A percentile compares a stretch with the other conserved stretches of the same genome.
Conservation (phyloP, 2,113 vertebrate species). For the Notarius lentiginosus region DNA sequence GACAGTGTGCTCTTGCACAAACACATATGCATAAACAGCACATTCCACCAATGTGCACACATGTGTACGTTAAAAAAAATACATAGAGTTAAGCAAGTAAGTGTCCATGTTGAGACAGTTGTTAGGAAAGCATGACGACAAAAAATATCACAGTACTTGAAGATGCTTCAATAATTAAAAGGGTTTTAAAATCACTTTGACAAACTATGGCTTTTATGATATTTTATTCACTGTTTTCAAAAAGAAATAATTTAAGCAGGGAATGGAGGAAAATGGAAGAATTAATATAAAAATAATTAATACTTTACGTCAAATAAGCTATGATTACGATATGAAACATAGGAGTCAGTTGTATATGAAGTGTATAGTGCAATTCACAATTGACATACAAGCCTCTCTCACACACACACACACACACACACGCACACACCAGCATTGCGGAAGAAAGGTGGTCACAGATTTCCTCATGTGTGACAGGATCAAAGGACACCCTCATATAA, state of each 20-base stretch:
- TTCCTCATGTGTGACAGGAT: constrained; percentile 45
- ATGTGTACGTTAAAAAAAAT: background rate
- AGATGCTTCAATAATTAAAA: background rate
- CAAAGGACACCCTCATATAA: constrained; percentile 36
- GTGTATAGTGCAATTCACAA: background rate
- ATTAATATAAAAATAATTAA: background rate
- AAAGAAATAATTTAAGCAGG: background rate
- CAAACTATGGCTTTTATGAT: background rate
- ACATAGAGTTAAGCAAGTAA: background rate
- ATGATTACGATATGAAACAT: background rate
- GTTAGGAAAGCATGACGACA: background rate
- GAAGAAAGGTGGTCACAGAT: constrained; percentile 24
- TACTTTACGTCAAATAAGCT: background rate
- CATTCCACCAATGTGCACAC: background rate
- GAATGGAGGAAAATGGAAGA: background rate
- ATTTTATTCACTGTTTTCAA: background rate
- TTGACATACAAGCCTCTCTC: background rate
- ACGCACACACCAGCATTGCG: constrained; percentile 15
- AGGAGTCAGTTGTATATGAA: background rate
- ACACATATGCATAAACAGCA: constrained; percentile 1
- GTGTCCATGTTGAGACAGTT: background rate
- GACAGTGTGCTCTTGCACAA: background rate
- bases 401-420: constrained; percentile 7
- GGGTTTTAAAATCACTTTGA: background rate
- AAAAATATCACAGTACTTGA: background rate